phyloP scores from a whole-genome alignment of 2,797 vertebrate genomes.

The Brotula barbata region DNA sequence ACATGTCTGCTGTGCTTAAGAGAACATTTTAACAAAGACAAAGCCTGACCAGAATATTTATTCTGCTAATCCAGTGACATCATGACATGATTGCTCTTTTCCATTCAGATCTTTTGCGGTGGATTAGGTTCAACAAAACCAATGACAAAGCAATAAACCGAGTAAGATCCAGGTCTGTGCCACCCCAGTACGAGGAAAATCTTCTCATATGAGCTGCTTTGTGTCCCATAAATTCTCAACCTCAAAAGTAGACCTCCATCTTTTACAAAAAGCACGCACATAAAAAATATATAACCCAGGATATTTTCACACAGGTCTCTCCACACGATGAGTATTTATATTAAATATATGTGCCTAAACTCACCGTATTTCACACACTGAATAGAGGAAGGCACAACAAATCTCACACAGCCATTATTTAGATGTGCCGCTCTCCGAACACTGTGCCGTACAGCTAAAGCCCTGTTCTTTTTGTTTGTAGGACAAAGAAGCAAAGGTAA shows the following conservation, averaged over 20 bases:
- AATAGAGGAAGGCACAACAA: constrained; percentile 10
- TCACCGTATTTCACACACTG: constrained; percentile 12
- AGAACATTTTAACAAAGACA: constrained; percentile 17
- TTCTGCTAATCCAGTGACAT: constrained; percentile 41
- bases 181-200: constrained; percentile 25
- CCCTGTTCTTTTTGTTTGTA: constrained; percentile 31
- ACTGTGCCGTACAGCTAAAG: constrained; percentile 21
- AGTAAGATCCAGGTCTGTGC: constrained; percentile 23
- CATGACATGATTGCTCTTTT: constrained; percentile 36
- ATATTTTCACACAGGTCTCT: constrained; percentile 18
- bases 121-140: constrained; percentile 32
- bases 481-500: constrained; percentile 41
- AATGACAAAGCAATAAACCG: background rate
- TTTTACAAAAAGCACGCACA: constrained; percentile 17
- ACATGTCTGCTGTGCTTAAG: too few relatives aligned
- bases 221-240: constrained; percentile 3
- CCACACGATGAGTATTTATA: constrained; percentile 38
- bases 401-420: constrained; percentile 25
- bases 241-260: background rate
- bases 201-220: constrained; percentile 36
- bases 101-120: constrained; percentile 21
- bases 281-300: constrained; percentile 39
- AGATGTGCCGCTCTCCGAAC: constrained; percentile 10
- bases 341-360: background rate
- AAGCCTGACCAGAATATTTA: constrained; percentile 10